A percentile compares a stretch with the other conserved stretches of the same genome.
Evolutionary conservation across 2,888 invertebrate species (phyloP).

Genomic region (Orthonychiurus folsomi): DNA sequence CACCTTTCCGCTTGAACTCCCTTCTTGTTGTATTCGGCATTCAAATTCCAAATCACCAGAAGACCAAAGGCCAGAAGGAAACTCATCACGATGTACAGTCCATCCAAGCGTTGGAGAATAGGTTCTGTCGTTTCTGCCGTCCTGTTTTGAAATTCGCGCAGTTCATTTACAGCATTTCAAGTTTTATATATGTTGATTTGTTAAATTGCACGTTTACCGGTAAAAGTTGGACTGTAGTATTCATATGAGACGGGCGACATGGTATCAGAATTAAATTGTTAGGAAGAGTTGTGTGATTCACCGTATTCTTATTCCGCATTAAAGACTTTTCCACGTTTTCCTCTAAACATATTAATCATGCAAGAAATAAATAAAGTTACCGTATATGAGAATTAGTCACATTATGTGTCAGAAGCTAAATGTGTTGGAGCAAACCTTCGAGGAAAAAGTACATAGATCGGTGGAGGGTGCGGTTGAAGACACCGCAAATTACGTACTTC

Average conservation of each 20-base stretch:
- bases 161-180: too few species aligned
- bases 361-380: slow-evolving; percentile 7
- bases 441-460: slow-evolving; percentile 5
- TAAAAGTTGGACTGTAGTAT: neutral
- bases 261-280: neutral
- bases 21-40: too few species aligned
- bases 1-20: too few species aligned
- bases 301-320: neutral
- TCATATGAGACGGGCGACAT: slow-evolving; percentile 4
- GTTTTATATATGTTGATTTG: neutral
- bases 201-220: neutral
- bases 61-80: too few species aligned
- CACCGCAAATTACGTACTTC: neutral
- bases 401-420: neutral
- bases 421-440: neutral
- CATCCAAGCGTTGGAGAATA: neutral
- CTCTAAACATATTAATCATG: too few species aligned
- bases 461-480: neutral
- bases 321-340: neutral
- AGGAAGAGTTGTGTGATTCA: neutral
- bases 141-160: too few species aligned
- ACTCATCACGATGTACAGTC: neutral
- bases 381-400: neutral
- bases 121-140: neutral
- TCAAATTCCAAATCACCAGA: too few species aligned